Conservation (phyloP, 2,888 invertebrate species). For the Hypercompe scribonia region DNA sequence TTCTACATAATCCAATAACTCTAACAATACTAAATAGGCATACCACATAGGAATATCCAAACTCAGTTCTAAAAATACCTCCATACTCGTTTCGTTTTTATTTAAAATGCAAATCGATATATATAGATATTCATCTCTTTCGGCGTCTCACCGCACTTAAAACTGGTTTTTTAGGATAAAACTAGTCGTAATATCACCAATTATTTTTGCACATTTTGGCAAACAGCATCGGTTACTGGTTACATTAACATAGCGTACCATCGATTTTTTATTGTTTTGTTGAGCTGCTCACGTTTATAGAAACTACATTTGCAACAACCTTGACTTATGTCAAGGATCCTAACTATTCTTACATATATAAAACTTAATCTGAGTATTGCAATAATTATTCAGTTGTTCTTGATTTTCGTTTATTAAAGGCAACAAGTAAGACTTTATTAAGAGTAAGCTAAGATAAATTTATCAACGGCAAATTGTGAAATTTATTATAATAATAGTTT, state of each 20-base stretch:
- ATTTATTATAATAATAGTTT: too few species aligned
- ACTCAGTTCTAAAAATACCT: too few species aligned
- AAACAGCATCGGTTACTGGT: background rate
- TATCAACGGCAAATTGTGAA: too few species aligned
- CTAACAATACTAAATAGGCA: too few species aligned
- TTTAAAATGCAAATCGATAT: background rate
- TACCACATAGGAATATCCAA: too few species aligned
- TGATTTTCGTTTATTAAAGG: background rate
- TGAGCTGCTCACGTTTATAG: background rate
- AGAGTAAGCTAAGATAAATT: too few species aligned
- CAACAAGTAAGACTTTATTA: too few species aligned
- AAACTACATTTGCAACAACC: background rate
- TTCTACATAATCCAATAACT: too few species aligned
- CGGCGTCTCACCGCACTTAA: background rate
- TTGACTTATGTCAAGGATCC: background rate
- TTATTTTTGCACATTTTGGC: background rate
- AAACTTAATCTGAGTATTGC: background rate
- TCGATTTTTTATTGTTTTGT: background rate
- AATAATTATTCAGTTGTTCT: background rate
- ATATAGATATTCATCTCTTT: background rate
- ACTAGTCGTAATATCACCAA: background rate
- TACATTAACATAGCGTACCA: background rate
- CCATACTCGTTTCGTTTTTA: background rate
- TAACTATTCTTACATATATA: background rate
- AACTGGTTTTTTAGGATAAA: background rate